phyloP scores from a whole-genome alignment of 2,113 vertebrate species.

The Pardalotus punctatus region DNA sequence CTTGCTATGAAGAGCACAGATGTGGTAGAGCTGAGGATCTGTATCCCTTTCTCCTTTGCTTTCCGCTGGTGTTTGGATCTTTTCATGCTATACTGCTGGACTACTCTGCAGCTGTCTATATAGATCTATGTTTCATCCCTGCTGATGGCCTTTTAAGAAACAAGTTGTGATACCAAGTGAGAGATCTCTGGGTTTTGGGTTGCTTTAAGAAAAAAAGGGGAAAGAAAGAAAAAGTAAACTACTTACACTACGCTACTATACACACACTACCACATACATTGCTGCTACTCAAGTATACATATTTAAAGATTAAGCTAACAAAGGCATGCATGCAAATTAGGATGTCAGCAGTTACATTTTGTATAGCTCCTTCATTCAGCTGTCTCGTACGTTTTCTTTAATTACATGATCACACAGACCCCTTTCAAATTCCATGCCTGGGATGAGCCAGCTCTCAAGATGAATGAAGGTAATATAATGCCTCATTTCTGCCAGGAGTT shows the following conservation, averaged over 20 bases:
- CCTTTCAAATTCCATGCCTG: slow-evolving; percentile 23
- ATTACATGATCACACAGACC: not conserved
- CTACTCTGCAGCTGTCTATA: not conserved
- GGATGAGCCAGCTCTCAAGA: not conserved
- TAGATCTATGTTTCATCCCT: not conserved
- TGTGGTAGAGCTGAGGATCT: not conserved
- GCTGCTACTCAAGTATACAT: not conserved
- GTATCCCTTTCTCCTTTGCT: not conserved
- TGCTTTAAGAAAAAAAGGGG: not conserved
- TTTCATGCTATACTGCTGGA: not conserved
- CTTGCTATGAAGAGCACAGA: not conserved
- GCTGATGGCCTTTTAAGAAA: not conserved
- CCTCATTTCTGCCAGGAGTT: not conserved
- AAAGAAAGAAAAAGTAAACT: not conserved
- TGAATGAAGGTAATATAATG: not conserved
- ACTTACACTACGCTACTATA: not conserved
- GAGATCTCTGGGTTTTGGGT: not conserved
- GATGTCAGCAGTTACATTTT: not conserved
- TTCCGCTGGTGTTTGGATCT: not conserved
- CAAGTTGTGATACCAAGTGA: not conserved
- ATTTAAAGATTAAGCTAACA: not conserved
- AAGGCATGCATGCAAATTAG: not conserved
- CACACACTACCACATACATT: not conserved
- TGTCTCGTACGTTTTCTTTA: not conserved
- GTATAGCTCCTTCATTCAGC: slow-evolving; percentile 7